Evolutionary conservation across 30 jellyfish, hydroid and myxozoan genomes (phyloP), one percentile per base, ranked within the genome.

Genomic region (Cassiopea andromeda): DNA sequence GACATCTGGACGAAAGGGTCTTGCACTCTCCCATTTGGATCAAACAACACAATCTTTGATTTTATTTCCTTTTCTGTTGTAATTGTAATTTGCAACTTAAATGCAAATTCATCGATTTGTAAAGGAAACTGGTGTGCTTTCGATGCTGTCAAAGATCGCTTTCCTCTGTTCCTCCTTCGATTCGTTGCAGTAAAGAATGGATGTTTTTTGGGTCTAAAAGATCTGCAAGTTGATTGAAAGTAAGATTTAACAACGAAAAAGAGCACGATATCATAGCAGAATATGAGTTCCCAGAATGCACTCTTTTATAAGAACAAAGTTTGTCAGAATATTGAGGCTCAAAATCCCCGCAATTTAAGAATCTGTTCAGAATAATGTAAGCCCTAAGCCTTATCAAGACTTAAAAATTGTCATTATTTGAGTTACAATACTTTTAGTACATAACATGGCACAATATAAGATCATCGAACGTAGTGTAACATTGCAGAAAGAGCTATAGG

Each of bases 31-130:
- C 95, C 95, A 1, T 54, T 80, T 47, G 97, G 97, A 54, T 78
- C 79, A 44, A 85, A 15, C 70, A 92, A 87, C 2, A 16, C 82
- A 45, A 85, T 84, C 57, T 16, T 18, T 17, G 50, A 68, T 2
- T 46, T 70, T 13, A 16, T 83, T 71, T 84, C 83, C 10, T 50
- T 46, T 69, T 78, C 91, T 1, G 97, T 91, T 27, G 90, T 80
- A 12, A 84, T 89, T 3, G 93, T 64, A 1, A 91, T 84, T 38
- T 75, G 92, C 7, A 91, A 89, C 57, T 91, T 91, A 9, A 48
- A 59, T 44, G 89, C 88, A 12, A 83, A 91, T 54, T 92, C 96
- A 83, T 92, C 98, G 19, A 92, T 80, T 46, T 67, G 72, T 2
- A 92, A 84, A 7, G 93, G 87, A 54, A 66, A 68, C 45, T 79